Evolutionary conservation across 2,888 invertebrate species (phyloP), one percentile per base, ranked within the genome.

Genomic region (Agrilus mali): DNA sequence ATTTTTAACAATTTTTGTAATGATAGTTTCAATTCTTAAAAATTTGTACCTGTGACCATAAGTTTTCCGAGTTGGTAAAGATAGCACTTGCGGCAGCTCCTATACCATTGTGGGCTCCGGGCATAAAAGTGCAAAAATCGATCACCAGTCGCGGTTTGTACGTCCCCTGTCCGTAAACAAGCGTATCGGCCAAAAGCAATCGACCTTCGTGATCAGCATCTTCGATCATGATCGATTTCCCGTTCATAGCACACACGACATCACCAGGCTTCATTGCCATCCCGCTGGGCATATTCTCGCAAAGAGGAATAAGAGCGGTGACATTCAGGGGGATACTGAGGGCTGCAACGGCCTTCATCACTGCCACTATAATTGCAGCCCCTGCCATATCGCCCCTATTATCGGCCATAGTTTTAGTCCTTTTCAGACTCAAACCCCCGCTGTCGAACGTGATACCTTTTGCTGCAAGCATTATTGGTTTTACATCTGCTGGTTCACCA

Each of bases 121-220:
- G 74, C 33, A 83, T 82, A 40, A 84, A 67, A 22, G 82, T 82
- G 20, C 81, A 82, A 50, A 85, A 73, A 56, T 84, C 83, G 15
- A 86, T 61, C 31, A 84, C 72, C 17, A 80, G 66, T 34, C 70
- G 63, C 1, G 83, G 79, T 37, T 72, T 72, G 60, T 75, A 70
- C 50, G 52, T 43, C 13, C 65, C 57, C 63, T 75, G 67, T 0
- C 64, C 64, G 41, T 63, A 65, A n/a, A 60, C 58, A 10, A 68
- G 45, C 3, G 63, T 63, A 46, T 63, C 63, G 1, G 63, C 65
- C 41, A 67, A 45, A n/a, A 62, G 50, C 31, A 70, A 48, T 37
- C 67, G 53, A 4, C 68, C 69, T 50, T 69, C 78, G 58, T 75
- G 76, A 59, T 64, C 77, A 3, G 78, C 77, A 54, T 78, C 74